Base-by-base conservation (phyloP, 2,113 vertebrate genomes). In the Rana temporaria region DNA sequence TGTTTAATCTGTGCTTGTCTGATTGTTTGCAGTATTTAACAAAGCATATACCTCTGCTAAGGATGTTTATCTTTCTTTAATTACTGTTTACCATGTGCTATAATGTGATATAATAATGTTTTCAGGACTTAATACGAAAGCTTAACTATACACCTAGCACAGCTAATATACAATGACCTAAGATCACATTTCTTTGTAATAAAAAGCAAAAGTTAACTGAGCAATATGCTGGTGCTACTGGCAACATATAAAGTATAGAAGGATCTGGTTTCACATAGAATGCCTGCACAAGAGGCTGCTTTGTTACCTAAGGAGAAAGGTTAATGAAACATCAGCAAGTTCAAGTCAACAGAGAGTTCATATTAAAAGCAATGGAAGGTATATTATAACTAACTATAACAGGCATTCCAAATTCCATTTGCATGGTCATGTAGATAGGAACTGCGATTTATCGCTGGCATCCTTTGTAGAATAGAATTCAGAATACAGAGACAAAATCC, bases 311-410 rank as follows among this genome's bases (percentile, higher is more conserved):
- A 20, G 53, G 75, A 66, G 62, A 78, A 78, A 78, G 60, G 75
- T 66, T 78, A 64, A 78, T 78, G 75, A 78, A 78, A 78, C 75
- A 78, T 78, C 38, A 78, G 62, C 75, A 66, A 66, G 75, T 78
- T 66, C 75, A 78, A 78, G 75, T 78, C 48, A 48, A 66, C 75
- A 30, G 62, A 66, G 75, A 78, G 42, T 53, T 66, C 75, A 77
- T 78, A 66, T 53, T 66, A 65, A 78, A 22, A 78, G 63, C 75
- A 78, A 55, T 78, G 42, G 24, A 65, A 66, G 75, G 38, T 78
- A 65, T 48, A 55, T 66, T 78, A 77, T 60, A 77, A 53, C 42
- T 66, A 63, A 24, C 65, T 20, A 24, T 63, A 63, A 20, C n/a
- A 57, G 55, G n/a, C 15, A 73, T 66, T 26, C n/a, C 48, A 66